Evolutionary conservation across 1,140 invertebrate genomes (phyloP), one percentile per base, ranked within the genome.

Genomic region (Pseudoatta argentina): DNA sequence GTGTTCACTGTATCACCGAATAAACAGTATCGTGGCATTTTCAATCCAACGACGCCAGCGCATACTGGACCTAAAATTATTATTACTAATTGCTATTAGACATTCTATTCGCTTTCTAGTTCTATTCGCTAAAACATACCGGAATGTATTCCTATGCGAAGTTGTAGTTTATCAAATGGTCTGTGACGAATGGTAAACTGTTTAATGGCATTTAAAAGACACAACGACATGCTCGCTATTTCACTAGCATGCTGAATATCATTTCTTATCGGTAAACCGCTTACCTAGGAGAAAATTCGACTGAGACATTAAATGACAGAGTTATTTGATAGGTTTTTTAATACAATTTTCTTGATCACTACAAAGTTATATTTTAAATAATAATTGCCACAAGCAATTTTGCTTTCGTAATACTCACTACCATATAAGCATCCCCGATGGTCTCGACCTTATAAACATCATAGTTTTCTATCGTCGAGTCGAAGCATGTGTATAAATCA

Each of bases 401-500:
- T 48, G 6, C 24, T 39, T 71, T 59, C 16, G 1, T 24, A 75
- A 21, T 57, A 96, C 96, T 96, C 93, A 97, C 97, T 89, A 98
- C 98, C 98, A 98, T 98, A 91, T 98, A 98, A 1, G 98, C 98
- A 93, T 98, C 98, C 0, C 98, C 98, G 79, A 98, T 98, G 0
- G 98, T 99, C 95, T 99, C 98, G 64, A 98, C 97, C 96, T 99
- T 98, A 93, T 98, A 99, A 0, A 99, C 98, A 93, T 99, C 98
- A 91, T 98, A 99, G 93, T 98, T 97, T 91, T 98, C 97, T 90
- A 99, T 97, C 75, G 98, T 98, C 0, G 98, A 98, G 92, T 99
- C 98, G 91, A 99, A 99, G 91, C 98, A 98, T n/a, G 98, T 98
- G 94, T 98, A 99, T 2, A 99, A 95, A 94, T 98, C 98, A 92